Evolutionary conservation across 2,113 vertebrate species (phyloP), one percentile per base, ranked within the genome.

Genomic region (Phasianus colchicus): DNA sequence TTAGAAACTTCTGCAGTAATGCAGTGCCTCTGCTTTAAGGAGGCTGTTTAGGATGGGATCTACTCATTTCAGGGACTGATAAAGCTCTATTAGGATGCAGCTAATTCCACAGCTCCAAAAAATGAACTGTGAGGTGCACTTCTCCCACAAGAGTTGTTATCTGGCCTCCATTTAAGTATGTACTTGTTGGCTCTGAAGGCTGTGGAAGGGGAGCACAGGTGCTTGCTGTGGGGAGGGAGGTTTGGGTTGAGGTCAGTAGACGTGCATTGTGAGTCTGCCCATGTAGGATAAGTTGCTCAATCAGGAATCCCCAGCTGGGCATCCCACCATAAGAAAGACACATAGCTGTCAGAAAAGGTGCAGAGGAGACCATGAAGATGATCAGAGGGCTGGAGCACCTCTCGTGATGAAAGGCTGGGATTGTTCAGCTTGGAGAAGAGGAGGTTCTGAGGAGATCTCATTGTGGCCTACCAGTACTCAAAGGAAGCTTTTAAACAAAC

Each of bases 151-250:
- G 22, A 50, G 4, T 38, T 83, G 12, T 88, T 83, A 40, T 71
- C 6, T 22, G 69, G 85, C 52, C 25, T 54, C 30, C 0, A 0
- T 36, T 76, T 69, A 29, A 29, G 27, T 54, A 16, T 67, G 30
- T 14, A 15, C 16, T 25, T 17, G 22, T 11, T 57, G 70, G 76
- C 85, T 22, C 27, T 1, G 1, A 18, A 79, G 60, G 6, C 54
- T 76, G 29, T 57, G 45, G 36, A 88, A 66, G 43, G 83, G 73
- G 66, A 86, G 38, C 1, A 0, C 11, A n/a, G 43, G 72, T n/a
- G 19, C 90, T 82, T 61, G 58, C 27, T 1, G 2, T 34, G 0
- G 1, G 24, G 16, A 7, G 32, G 52, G 1, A 13, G 47, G 45
- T 16, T 8, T 65, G 54, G 20, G 24, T 75, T 64, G 36, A 65